phyloP scores from a whole-genome alignment of 2,888 invertebrate genomes.

The Heliconius sara region DNA sequence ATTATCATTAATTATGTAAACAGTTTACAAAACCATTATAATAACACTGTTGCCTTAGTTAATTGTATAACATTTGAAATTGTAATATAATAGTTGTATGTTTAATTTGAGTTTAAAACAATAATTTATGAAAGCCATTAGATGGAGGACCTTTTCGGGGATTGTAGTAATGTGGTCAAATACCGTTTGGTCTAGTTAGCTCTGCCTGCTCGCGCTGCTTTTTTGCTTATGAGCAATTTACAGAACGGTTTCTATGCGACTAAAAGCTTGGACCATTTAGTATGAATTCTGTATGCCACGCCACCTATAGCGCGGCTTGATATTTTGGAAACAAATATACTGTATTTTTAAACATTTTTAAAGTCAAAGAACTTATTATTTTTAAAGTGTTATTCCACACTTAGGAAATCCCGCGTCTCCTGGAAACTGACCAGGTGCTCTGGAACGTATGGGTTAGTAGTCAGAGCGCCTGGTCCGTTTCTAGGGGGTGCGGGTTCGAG shows the following conservation, averaged over 20 bases:
- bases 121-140: conserved; percentile 44
- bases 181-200: conserved; percentile 65
- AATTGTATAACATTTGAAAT: background rate
- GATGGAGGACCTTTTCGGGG: conserved; percentile 39
- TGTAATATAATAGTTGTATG: conserved; percentile 21
- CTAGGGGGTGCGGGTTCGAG: no score
- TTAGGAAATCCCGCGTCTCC: no score
- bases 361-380: no score
- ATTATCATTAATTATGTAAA: no score
- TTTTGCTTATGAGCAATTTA: conserved; percentile 70
- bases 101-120: conserved; percentile 31
- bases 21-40: background rate
- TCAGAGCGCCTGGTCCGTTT: no score
- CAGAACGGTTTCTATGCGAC: conserved; percentile 62
- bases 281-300: conserved; percentile 54
- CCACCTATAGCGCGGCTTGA: no score
- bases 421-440: no score
- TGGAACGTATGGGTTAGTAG: no score
- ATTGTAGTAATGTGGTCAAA: conserved; percentile 59
- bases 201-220: conserved; percentile 54
- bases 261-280: conserved; percentile 67
- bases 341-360: no score
- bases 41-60: background rate
- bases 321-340: no score
- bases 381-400: background rate